Conservation (phyloP, 2,888 invertebrate species). For the Parnassius mnemosyne region DNA sequence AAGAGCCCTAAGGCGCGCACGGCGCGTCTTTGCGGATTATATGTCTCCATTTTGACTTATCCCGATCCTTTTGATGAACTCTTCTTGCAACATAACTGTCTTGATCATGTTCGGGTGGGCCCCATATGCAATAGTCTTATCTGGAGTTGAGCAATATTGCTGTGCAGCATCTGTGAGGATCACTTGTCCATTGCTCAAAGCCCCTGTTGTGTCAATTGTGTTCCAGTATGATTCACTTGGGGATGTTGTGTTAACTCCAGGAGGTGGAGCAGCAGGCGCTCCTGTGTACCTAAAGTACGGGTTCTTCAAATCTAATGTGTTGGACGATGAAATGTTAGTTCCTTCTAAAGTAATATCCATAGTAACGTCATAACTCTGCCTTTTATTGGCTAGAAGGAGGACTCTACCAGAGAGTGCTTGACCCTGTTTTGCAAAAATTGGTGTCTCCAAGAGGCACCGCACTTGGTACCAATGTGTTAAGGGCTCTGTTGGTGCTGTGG, state of each 20-base stretch:
- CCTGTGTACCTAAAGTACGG: slow-evolving; percentile 99
- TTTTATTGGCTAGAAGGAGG: slow-evolving; percentile 93
- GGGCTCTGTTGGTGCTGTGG: slow-evolving; percentile 98
- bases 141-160: slow-evolving; percentile 67
- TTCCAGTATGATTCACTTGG: slow-evolving; percentile 97
- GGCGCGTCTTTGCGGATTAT: slow-evolving; percentile 76
- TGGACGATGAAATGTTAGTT: slow-evolving; percentile 87
- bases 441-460: slow-evolving; percentile 95
- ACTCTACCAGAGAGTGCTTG: slow-evolving; percentile 94
- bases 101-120: slow-evolving; percentile 74
- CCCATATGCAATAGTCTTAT: slow-evolving; percentile 61
- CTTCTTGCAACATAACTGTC: slow-evolving; percentile 77
- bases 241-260: slow-evolving; percentile 93
- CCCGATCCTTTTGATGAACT: slow-evolving; percentile 77
- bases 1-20: slow-evolving; percentile 75
- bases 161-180: slow-evolving; percentile 67
- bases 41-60: slow-evolving; percentile 79
- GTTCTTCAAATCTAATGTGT: slow-evolving; percentile 98
- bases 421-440: slow-evolving; percentile 96
- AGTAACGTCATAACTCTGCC: slow-evolving; percentile 99
- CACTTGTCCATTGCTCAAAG: slow-evolving; percentile 68
- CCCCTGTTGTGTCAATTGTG: slow-evolving; percentile 87
- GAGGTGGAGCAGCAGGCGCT: slow-evolving; percentile 94
- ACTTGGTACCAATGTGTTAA: slow-evolving; percentile 99
- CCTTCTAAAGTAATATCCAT: slow-evolving; percentile 96